Conservation (phyloP, 2,113 vertebrate species). For the Mirounga angustirostris region DNA sequence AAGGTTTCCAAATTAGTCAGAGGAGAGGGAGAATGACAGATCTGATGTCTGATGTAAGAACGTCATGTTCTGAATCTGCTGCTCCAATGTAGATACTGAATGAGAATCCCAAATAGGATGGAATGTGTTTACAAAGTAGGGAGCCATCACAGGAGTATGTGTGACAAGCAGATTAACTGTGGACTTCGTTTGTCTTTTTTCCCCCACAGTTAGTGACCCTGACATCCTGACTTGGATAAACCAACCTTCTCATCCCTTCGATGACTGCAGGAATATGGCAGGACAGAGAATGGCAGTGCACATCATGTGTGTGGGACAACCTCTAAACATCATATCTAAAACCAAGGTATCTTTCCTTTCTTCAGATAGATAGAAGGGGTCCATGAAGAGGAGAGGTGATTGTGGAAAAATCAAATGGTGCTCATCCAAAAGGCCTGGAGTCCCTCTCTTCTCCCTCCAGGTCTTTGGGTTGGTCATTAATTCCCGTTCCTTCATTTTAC, state of each 20-base stretch:
- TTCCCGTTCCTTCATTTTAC: background rate
- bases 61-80: background rate
- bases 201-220: conserved; percentile 64
- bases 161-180: background rate
- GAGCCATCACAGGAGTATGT: background rate
- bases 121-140: background rate
- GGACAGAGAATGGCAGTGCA: background rate
- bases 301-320: conserved; percentile 69
- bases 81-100: background rate
- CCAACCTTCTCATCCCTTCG: background rate
- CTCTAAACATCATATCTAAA: background rate
- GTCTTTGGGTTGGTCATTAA: background rate
- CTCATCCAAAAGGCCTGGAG: background rate
- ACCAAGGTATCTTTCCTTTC: conserved; percentile 64
- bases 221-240: conserved; percentile 73
- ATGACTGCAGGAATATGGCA: background rate
- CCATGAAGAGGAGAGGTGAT: background rate
- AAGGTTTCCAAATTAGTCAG: background rate
- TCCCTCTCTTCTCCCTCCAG: no score
- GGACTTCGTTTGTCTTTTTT: background rate
- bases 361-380: background rate
- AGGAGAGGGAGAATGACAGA: background rate
- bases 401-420: background rate
- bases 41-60: background rate
- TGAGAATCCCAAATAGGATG: background rate